Conservation (phyloP, 2,113 vertebrate species). For the Barnardius zonarius region DNA sequence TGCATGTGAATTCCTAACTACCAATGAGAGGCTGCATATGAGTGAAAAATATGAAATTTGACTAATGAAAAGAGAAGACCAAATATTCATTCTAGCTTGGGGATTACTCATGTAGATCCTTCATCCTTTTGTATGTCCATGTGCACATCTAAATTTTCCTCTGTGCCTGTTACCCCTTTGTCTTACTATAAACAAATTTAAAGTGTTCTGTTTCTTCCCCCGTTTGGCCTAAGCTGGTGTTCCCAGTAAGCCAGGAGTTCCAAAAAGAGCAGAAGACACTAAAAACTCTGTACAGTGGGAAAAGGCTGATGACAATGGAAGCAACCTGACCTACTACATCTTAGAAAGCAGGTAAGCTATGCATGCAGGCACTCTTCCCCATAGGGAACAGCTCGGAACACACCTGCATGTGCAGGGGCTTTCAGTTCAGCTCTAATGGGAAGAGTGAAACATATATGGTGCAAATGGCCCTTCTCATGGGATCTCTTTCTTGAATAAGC, state of each 20-base stretch:
- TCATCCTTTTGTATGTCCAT: background rate
- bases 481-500: background rate
- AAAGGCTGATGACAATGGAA: slow-evolving; percentile 74
- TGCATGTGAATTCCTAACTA: background rate
- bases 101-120: background rate
- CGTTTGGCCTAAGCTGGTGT: slow-evolving; percentile 65
- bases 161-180: background rate
- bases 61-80: background rate
- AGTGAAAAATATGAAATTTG: background rate
- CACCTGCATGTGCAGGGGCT: background rate
- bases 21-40: background rate
- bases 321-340: slow-evolving; percentile 65
- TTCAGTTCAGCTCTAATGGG: background rate
- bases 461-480: background rate
- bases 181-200: background rate
- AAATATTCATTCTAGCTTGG: background rate
- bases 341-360: slow-evolving; percentile 73
- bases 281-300: slow-evolving; percentile 73
- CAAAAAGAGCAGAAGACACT: slow-evolving; percentile 54
- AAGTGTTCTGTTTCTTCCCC: background rate
- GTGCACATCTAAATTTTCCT: background rate
- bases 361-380: background rate
- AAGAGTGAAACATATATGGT: background rate
- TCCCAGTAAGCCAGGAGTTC: slow-evolving; percentile 73
- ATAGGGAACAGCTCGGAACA: background rate